Evolutionary conservation across 2,888 invertebrate genomes (phyloP), one percentile per base, ranked within the genome.

Genomic region (Antheraea yamamai): DNA sequence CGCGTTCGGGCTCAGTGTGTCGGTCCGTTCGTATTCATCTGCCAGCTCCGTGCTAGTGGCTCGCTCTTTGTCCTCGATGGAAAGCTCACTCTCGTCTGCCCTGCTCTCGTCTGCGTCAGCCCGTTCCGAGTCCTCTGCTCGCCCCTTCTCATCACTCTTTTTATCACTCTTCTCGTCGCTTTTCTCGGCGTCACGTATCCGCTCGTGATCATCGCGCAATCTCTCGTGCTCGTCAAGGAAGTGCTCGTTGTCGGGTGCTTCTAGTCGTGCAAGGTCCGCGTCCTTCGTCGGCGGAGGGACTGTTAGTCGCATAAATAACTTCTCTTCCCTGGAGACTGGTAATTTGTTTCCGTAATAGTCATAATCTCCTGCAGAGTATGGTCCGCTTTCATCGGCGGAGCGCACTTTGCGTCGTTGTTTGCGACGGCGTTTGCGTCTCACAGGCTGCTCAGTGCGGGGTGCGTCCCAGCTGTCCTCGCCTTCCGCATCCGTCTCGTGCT

Each of bases 261-360:
- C 91, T 70, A 91, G 82, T 4, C 92, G 84, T 7, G 87, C 91
- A 4, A 91, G 80, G 70, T 93, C 92, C 0, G 89, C 82, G 78
- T 94, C 90, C 55, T 83, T 79, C 0, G 94, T 92, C 1, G 95
- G 95, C 2, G 91, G 82, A 0, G 95, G 92, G 6, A 91, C 80
- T 0, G 89, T 91, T 51, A 93, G 80, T 3, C 83, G 81, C 77
- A 85, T 83, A 79, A 84, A 92, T 77, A 84, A 87, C 75, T 90
- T 82, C 77, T 95, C 95, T 79, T 94, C 93, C 23, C 91, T 84
- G 0, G 95, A 94, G 52, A 91, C 81, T 0, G 91, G 91, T 4
- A 88, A 78, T 75, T 91, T 89, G 3, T 88, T 86, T 4, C 94
- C 94, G 80, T 85, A 93, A 81, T 93, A 95, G 79, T 94, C 94